Percentiles rank a stretch among this genome's conserved stretches.
Conservation (phyloP, 53 echinoderm and acorn worm genomes). For the Stichopus horrens region DNA sequence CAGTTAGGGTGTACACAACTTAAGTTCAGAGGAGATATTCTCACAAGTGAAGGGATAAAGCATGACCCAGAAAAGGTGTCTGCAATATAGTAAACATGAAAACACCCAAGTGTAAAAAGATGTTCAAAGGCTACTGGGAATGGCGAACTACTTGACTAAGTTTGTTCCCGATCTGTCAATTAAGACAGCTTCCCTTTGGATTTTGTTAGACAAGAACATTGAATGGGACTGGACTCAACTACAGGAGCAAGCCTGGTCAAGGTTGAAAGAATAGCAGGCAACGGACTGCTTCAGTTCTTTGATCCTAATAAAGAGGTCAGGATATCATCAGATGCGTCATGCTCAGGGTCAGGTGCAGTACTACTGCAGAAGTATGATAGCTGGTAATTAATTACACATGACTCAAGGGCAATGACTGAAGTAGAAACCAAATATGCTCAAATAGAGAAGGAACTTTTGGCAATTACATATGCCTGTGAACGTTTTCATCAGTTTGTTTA, state of each 20-base stretch:
- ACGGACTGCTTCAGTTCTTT: not conserved
- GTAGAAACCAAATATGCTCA: not conserved
- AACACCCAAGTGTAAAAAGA: conserved; percentile 51
- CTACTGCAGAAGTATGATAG: not conserved
- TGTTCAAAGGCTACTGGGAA: conserved; percentile 54
- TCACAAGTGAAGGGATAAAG: too few species aligned
- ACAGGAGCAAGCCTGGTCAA: not conserved
- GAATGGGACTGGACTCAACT: not conserved
- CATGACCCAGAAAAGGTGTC: too few species aligned
- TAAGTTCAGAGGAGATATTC: too few species aligned
- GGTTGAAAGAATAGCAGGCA: too few species aligned
- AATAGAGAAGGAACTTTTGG: too few species aligned
- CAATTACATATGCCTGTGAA: conserved; percentile 49
- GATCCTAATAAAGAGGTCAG: not conserved
- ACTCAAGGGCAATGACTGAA: not conserved
- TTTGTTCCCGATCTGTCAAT: too few species aligned
- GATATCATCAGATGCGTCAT: not conserved
- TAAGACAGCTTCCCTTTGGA: not conserved
- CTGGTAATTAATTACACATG: too few species aligned
- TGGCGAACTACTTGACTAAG: conserved; percentile 55
- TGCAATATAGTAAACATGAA: conserved; percentile 60
- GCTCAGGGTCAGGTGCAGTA: not conserved
- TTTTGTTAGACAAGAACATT: not conserved
- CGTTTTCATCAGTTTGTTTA: too few species aligned
- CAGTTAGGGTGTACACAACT: not conserved